These are phyloP conservation scores for Spisula solida DNA, from an alignment of 2,888 invertebrate species.

Conservation along the genomic window DNA sequence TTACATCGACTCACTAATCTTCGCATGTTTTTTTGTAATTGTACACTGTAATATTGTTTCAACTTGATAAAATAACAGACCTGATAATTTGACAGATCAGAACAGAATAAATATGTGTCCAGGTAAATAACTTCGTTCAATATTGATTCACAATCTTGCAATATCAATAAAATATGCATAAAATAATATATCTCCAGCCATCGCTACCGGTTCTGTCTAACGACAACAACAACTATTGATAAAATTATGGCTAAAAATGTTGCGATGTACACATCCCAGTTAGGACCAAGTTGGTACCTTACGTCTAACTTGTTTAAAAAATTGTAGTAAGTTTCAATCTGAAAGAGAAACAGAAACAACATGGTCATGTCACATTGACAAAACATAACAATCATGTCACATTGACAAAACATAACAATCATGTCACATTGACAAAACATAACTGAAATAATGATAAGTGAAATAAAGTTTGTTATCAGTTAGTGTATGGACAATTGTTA, in stretches of 20 bases:
- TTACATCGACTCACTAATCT: no score
- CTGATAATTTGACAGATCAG: no score
- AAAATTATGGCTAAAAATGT: conserved; percentile 94
- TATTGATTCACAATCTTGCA: background rate
- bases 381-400: background rate
- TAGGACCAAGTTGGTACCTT: conserved; percentile 89
- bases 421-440: background rate
- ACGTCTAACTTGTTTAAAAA: conserved; percentile 81
- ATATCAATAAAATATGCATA: background rate
- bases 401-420: background rate
- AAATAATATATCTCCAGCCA: background rate
- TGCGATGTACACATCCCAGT: conserved; percentile 98
- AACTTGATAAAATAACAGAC: no score
- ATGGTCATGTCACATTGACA: background rate
- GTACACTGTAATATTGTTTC: no score
- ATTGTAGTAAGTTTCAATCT: conserved; percentile 80
- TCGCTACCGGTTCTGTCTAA: conserved; percentile 73
- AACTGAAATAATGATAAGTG: no score
- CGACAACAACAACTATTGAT: conserved; percentile 92
- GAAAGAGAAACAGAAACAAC: conserved; percentile 65
- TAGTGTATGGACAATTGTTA: no score
- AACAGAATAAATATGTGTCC: background rate
- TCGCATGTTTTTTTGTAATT: no score
- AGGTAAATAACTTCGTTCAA: background rate
- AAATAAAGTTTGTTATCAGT: no score